Base-by-base conservation (phyloP, 2,888 invertebrate species). In the Caradrina clavipalpis region DNA sequence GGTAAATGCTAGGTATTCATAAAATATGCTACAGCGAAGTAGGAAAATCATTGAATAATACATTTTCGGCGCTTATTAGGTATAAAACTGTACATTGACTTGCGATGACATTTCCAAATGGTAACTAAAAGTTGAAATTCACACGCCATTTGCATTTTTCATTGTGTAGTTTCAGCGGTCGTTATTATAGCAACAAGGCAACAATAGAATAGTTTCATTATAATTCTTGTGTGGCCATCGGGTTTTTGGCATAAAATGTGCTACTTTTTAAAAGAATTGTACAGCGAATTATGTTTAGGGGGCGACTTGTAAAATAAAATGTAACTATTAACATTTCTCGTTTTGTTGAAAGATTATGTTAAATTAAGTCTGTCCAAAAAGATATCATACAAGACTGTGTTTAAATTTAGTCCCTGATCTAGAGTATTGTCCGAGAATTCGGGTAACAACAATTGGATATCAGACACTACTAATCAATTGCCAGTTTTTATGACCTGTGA, bases 11-110 rank as follows among this genome's bases (percentile, higher is more conserved):
- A 35, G 8, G 35, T 35, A 35, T 57, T 22, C 31, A 19, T 55
- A 22, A 73, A 55, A 22, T 61, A 55, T 55, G 35, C 58, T 55
- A 21, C 22, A 35, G 21, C 2, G 0, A 58, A 31, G 21, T 35
- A 51, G 47, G 39, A 59, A 49, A 59, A 63, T 47, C 22, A 47
- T 47, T 55, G n/a, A 47, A 35, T 22, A 53, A 56, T 31, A 55
- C 15, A 15, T 63, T 62, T 66, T 78, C 10, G 60, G 45, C 51
- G 53, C 35, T 55, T 47, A 55, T 75, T 77, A 76, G 81, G 75
- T 69, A 76, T 66, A 62, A 35, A 62, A 63, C 68, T 76, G 81
- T 82, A 69, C 80, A 74, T 76, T 84, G 84, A 83, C 83, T 71
- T 69, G 64, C 69, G 57, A 75, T 81, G 80, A 78, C 78, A 73